phyloP scores from a whole-genome alignment of 2,113 vertebrate genomes.

The Myrmecophaga tridactyla region DNA sequence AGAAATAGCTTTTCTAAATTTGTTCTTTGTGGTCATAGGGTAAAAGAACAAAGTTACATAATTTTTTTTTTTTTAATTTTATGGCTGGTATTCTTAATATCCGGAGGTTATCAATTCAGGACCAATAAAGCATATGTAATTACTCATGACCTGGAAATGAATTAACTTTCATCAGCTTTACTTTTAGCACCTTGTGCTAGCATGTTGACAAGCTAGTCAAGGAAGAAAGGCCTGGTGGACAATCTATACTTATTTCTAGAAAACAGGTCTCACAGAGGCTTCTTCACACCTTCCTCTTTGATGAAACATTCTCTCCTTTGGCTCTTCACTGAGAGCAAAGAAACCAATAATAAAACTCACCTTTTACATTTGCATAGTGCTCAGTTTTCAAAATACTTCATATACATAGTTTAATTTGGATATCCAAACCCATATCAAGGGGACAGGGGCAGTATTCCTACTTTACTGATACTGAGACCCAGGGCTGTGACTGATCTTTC shows the following conservation, averaged over 20 bases:
- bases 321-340: not conserved
- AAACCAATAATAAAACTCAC: not conserved
- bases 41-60: too few species aligned
- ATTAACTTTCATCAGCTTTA: not conserved
- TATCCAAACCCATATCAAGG: not conserved
- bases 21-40: not conserved
- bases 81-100: not conserved
- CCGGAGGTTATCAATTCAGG: not conserved
- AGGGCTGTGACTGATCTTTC: not conserved
- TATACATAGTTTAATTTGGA: not conserved
- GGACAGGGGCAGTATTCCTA: not conserved
- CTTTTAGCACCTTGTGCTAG: not conserved
- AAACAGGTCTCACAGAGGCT: not conserved
- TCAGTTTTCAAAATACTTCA: constrained; percentile 7
- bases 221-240: not conserved
- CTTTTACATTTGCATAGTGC: not conserved
- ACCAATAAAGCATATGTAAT: not conserved
- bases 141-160: not conserved
- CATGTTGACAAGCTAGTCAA: not conserved
- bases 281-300: not conserved
- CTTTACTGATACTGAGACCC: not conserved
- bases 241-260: not conserved
- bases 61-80: not conserved
- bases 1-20: not conserved
- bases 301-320: not conserved